These are phyloP conservation scores for Catocala sponsa DNA, from an alignment of 2,888 invertebrate genomes.

Conservation along the genomic window DNA sequence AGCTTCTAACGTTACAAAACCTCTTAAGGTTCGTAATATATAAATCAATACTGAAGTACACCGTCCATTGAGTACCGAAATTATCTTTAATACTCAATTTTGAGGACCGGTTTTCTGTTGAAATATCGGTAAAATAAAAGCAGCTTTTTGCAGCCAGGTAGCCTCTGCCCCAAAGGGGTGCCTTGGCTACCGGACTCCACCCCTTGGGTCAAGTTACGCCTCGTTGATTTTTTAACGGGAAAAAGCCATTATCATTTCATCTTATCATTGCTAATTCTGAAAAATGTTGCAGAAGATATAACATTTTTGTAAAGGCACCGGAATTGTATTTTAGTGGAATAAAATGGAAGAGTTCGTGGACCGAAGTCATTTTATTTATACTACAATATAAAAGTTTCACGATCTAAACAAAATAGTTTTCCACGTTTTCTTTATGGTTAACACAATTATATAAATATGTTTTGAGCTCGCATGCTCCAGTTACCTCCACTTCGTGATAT, in stretches of 20 bases:
- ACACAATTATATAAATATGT: constrained; percentile 10
- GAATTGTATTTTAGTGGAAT: constrained; percentile 4
- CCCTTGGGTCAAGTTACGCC: constrained; percentile 44
- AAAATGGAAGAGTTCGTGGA: not conserved
- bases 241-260: constrained; percentile 48
- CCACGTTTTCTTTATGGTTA: too few species aligned
- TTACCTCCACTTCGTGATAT: constrained; percentile 8
- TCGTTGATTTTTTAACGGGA: constrained; percentile 47
- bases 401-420: too few species aligned
- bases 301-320: constrained; percentile 16
- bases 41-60: not conserved
- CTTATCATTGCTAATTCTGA: constrained; percentile 48
- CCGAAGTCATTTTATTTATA: constrained; percentile 1
- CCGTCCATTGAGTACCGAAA: constrained; percentile 4
- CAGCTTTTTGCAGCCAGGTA: constrained; percentile 34
- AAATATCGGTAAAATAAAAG: constrained; percentile 34
- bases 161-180: constrained; percentile 34
- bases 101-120: constrained; percentile 5
- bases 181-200: constrained; percentile 20
- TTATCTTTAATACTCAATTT: constrained; percentile 11
- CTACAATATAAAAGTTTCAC: not conserved
- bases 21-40: too few species aligned
- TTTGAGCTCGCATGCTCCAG: constrained; percentile 15
- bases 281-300: constrained; percentile 40
- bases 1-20: too few species aligned